These are phyloP conservation scores for Potamilus streckersoni DNA, from an alignment of 1,140 invertebrate species.

Conservation along the genomic window DNA sequence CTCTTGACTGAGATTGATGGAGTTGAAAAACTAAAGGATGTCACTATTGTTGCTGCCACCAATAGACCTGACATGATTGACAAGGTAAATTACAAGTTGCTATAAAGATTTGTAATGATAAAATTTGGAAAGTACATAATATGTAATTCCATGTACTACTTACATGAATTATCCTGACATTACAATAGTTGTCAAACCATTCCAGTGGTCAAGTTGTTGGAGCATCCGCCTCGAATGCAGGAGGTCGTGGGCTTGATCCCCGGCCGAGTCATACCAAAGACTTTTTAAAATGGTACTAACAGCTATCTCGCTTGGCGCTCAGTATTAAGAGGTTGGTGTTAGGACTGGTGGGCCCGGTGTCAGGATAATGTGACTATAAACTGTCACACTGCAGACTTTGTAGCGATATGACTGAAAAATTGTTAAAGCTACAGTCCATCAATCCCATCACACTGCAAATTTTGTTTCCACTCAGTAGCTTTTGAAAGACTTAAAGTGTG, in stretches of 20 bases:
- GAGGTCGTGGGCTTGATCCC: no score
- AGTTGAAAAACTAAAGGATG: slow-evolving; percentile 98
- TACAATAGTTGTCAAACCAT: background rate
- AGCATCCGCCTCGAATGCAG: no score
- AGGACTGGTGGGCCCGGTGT: no score
- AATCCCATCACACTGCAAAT: background rate
- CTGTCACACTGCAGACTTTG: no score
- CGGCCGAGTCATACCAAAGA: no score
- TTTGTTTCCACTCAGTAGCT: background rate
- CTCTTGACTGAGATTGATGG: slow-evolving; percentile 99
- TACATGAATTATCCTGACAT: background rate
- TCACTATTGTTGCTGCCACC: slow-evolving; percentile 95
- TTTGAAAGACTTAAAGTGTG: no score
- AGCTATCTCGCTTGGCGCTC: no score
- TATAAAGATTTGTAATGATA: background rate
- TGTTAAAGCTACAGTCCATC: background rate
- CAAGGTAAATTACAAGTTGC: slow-evolving; percentile 70
- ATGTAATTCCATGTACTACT: background rate
- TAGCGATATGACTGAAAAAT: no score
- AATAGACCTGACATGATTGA: slow-evolving; percentile 95
- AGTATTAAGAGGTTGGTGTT: no score
- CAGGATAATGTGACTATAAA: no score
- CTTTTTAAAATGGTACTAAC: no score
- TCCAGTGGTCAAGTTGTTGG: background rate
- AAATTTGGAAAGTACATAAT: background rate